A percentile compares a stretch with the other conserved stretches of the same genome.
Conservation (phyloP, 1,140 invertebrate genomes). For the Pseudoatta argentina region DNA sequence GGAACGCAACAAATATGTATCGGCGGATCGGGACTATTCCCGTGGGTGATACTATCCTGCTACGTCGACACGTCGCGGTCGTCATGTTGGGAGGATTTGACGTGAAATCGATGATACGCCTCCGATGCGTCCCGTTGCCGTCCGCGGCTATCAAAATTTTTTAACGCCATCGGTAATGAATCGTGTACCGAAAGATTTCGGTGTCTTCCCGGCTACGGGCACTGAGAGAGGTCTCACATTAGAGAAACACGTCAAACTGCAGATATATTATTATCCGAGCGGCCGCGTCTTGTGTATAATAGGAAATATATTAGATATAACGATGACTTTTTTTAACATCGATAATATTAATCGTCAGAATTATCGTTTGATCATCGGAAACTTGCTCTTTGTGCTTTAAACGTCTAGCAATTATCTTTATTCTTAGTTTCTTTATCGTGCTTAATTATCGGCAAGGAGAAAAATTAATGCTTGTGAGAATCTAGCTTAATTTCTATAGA, state of each 20-base stretch:
- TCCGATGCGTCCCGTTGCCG: not conserved
- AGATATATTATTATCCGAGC: not conserved
- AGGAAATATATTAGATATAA: not conserved
- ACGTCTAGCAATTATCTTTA: not conserved
- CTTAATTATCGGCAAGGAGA: not conserved
- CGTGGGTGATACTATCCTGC: slow-evolving; percentile 79
- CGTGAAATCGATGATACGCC: slow-evolving; percentile 62
- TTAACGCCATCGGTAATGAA: not conserved
- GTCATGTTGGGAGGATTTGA: slow-evolving; percentile 71
- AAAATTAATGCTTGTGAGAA: not conserved
- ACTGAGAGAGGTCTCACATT: not conserved
- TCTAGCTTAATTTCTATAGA: not conserved
- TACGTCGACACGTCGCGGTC: slow-evolving; percentile 80
- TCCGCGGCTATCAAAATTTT: not conserved
- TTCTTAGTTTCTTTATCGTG: not conserved
- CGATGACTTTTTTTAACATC: too few species aligned
- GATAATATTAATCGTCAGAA: not conserved
- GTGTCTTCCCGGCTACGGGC: not conserved
- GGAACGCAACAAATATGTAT: slow-evolving; percentile 76
- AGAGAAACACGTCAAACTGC: not conserved
- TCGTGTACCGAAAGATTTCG: too few species aligned
- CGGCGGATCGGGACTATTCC: slow-evolving; percentile 75
- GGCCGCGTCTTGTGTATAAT: too few species aligned
- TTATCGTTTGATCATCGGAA: not conserved
- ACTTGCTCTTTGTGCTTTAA: not conserved